Evolutionary conservation across 2,113 vertebrate genomes (phyloP).

Genomic region (Antechinus stuartii): DNA sequence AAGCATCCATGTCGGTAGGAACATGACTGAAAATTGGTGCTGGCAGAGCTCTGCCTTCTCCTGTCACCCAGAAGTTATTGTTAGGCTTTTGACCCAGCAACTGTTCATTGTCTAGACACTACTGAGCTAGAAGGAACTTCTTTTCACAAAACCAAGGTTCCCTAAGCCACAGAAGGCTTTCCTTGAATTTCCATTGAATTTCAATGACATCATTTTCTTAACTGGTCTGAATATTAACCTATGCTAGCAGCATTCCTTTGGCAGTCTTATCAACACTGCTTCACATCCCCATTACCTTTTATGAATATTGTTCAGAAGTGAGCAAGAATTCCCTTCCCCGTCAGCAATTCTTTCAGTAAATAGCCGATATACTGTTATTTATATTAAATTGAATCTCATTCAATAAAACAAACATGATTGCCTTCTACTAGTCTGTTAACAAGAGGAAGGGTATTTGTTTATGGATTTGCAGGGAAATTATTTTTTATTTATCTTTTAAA

Average conservation of each 20-base stretch:
- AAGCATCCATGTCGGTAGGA: background rate
- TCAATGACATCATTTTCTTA: background rate
- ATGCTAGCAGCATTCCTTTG: background rate
- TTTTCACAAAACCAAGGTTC: background rate
- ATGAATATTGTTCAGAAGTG: background rate
- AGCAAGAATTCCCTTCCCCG: background rate
- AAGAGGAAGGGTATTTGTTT: background rate
- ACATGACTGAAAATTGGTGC: background rate
- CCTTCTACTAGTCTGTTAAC: background rate
- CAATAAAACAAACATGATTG: background rate
- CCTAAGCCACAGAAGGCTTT: background rate
- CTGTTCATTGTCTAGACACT: background rate
- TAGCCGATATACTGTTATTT: background rate
- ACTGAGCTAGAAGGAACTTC: background rate
- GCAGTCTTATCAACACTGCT: background rate
- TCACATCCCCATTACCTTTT: background rate
- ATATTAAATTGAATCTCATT: background rate
- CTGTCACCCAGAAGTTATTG: background rate
- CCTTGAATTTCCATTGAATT: constrained; percentile 18
- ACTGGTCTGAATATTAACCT: background rate
- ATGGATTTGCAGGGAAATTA: background rate
- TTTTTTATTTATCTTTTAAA: too few relatives aligned
- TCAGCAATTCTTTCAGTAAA: background rate
- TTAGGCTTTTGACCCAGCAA: background rate
- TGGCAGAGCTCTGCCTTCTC: background rate